Conservation (phyloP, 2,113 vertebrate genomes). For the Nycticorax nycticorax region DNA sequence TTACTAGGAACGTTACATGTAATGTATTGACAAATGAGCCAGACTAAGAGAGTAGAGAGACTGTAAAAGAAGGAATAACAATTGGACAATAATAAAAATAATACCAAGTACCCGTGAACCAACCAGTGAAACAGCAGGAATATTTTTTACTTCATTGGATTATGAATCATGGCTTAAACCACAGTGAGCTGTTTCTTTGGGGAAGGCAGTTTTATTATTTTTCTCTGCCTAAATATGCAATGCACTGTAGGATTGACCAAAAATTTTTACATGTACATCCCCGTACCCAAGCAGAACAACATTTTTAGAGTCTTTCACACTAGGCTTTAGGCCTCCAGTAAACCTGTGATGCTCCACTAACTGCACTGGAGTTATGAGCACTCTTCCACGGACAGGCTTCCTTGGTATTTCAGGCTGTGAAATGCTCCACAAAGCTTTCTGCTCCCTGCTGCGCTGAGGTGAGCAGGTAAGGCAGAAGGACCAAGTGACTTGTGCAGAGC, state of each 20-base stretch:
- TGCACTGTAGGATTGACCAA: background rate
- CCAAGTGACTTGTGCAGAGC: background rate
- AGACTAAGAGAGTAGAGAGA: background rate
- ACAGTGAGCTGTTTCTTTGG: background rate
- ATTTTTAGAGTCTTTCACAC: background rate
- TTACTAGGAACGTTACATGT: background rate
- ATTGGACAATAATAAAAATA: background rate
- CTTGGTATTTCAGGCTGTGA: background rate
- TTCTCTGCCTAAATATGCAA: background rate
- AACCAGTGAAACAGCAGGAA: background rate
- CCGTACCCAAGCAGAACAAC: background rate
- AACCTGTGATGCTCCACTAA: background rate
- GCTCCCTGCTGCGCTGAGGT: background rate
- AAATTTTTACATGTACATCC: background rate
- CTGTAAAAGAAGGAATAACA: background rate
- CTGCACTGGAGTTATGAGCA: background rate
- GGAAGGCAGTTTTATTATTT: background rate
- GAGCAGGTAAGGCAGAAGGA: background rate
- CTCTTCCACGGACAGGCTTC: background rate
- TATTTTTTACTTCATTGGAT: background rate
- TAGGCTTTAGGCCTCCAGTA: background rate
- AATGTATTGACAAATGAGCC: background rate
- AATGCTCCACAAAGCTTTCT: background rate
- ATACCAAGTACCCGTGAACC: background rate
- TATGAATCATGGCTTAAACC: background rate